Percentiles rank a stretch among this genome's conserved stretches.
Evolutionary conservation across 2,797 vertebrate genomes (phyloP).

Genomic region (Philypnodon macrostomus): DNA sequence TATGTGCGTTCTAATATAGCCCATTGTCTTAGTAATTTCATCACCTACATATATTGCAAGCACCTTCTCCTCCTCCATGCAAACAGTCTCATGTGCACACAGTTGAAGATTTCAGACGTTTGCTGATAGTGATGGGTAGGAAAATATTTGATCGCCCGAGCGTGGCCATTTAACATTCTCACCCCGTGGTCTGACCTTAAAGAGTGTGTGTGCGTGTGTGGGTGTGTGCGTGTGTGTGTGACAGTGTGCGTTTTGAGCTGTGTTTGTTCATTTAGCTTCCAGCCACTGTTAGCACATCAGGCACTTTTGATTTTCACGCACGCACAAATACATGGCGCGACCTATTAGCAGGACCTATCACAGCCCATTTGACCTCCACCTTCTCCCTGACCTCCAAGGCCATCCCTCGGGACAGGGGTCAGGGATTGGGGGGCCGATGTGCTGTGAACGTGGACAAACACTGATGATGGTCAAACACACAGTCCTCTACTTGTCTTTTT

Average conservation of each 20-base stretch:
- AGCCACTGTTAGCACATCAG: conserved; percentile 64
- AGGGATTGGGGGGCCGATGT: conserved; percentile 46
- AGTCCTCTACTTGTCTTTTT: conserved; percentile 24
- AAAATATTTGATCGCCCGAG: conserved; percentile 78
- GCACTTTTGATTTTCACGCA: conserved; percentile 24
- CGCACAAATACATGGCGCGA: conserved; percentile 32
- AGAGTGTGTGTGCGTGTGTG: conserved; percentile 57
- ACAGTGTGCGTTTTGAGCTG: conserved; percentile 27
- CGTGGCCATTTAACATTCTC: conserved; percentile 75
- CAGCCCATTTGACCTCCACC: conserved; percentile 82
- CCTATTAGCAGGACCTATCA: conserved; percentile 72
- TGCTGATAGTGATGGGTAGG: conserved; percentile 71
- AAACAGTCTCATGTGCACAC: conserved; percentile 21
- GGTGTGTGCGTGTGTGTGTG: conserved; percentile 54
- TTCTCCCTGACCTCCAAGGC: conserved; percentile 81
- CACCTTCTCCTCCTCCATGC: conserved; percentile 9
- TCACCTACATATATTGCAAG: conserved; percentile 32
- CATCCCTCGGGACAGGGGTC: conserved; percentile 65
- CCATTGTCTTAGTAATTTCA: conserved; percentile 33
- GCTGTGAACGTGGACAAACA: conserved; percentile 73
- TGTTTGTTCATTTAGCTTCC: conserved; percentile 70
- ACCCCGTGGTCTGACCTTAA: conserved; percentile 75
- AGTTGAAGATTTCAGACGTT: conserved; percentile 60
- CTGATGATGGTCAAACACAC: conserved; percentile 75
- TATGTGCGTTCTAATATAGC: conserved; percentile 39